Base-by-base conservation (phyloP, 1,140 invertebrate genomes). In the Dendrolimus punctatus region DNA sequence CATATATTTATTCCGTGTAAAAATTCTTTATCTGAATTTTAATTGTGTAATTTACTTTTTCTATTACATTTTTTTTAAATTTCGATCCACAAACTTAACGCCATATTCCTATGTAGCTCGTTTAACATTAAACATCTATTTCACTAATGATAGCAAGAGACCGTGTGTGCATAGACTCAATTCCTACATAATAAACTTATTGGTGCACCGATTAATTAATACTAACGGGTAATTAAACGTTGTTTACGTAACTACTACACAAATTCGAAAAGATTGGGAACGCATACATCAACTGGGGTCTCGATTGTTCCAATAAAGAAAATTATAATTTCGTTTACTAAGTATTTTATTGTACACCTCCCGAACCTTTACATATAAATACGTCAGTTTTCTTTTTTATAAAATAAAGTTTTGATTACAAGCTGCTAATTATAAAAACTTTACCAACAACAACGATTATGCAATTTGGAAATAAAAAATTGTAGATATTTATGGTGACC, bases 381-480 rank as follows among this genome's bases (percentile, higher is more conserved):
- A 80, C 72, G 70, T 79, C 71, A 77, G 67, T 62, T 59, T 64
- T 68, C 23, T 23, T 23, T 23, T 65, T 67, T 64, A 68, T 68
- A 71, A 76, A 79, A 72, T 67, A 76, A 79, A 76, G 73, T 81
- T 70, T 71, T 72, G 77, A 82, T 80, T 82, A 82, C 73, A 84
- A 82, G 76, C 80, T 80, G 78, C 71, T 80, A 74, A 77, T 68
- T 82, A 80, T 81, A 81, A 82, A 79, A 82, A 76, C 60, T 71
- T 73, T 64, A 80, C 73, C 77, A 83, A 85, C 80, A 85, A 80
- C 73, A 82, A 85, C 71, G 75, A 80, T 82, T 78, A 85, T 76
- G 80, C 73, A 76, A 80, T 80, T 80, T 76, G 58, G 74, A 76
- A 62, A 53, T 38, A 56, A 70, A 61, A 73, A 58, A 79, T 71